These are phyloP conservation scores for Drosophila albomicans DNA, from an alignment of 1,140 invertebrate species.

Conservation along the genomic window DNA sequence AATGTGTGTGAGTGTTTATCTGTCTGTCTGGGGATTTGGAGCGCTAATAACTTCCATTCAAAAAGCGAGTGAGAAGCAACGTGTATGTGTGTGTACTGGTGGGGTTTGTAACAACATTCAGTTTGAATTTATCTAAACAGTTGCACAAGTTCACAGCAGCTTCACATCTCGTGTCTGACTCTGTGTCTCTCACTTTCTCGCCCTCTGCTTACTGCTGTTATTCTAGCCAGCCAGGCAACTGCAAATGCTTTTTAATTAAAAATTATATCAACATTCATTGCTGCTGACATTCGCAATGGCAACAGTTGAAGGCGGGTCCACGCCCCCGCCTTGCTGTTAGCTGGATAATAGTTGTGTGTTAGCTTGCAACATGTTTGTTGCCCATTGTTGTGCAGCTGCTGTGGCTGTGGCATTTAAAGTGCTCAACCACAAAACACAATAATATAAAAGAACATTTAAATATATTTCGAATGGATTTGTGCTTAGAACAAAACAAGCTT, in stretches of 20 bases:
- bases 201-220: background rate
- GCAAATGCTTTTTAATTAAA: slow-evolving; percentile 76
- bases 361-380: slow-evolving; percentile 28
- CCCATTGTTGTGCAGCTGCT: slow-evolving; percentile 29
- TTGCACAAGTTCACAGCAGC: slow-evolving; percentile 52
- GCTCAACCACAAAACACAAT: slow-evolving; percentile 12
- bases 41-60: slow-evolving; percentile 53
- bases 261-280: slow-evolving; percentile 72
- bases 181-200: slow-evolving; percentile 1
- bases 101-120: slow-evolving; percentile 10
- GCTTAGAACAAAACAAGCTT: background rate
- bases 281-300: slow-evolving; percentile 35
- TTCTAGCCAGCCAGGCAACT: slow-evolving; percentile 40
- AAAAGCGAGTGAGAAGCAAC: background rate
- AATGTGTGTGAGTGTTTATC: slow-evolving; percentile 7
- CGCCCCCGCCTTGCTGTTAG: slow-evolving; percentile 14
- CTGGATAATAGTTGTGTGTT: slow-evolving; percentile 43
- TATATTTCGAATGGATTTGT: slow-evolving; percentile 17
- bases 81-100: background rate
- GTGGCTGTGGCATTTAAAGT: slow-evolving; percentile 24
- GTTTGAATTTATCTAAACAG: slow-evolving; percentile 61
- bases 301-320: slow-evolving; percentile 16
- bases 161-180: background rate
- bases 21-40: slow-evolving; percentile 38
- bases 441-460: slow-evolving; percentile 16